Conservation (phyloP, 2,113 vertebrate genomes). For the Crotalus horridus region DNA sequence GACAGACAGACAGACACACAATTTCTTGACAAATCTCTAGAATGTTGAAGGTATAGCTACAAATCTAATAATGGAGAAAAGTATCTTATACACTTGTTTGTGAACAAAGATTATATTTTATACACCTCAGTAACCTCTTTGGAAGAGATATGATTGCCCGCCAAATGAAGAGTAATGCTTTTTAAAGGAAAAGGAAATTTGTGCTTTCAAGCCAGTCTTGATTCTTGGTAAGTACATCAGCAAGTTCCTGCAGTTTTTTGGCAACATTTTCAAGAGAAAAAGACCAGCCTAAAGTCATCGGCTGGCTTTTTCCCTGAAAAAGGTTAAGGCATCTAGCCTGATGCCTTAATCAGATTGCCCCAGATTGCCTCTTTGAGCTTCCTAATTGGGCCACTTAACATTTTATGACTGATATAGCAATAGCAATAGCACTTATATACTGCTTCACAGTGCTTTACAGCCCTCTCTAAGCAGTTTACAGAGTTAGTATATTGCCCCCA, state of each 20-base stretch:
- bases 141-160: not conserved
- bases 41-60: not conserved
- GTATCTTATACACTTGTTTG: not conserved
- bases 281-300: not conserved
- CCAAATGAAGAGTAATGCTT: not conserved
- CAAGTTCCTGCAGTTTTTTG: not conserved
- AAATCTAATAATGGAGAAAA: not conserved
- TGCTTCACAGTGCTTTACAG: too few species aligned
- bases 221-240: not conserved
- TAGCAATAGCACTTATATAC: too few species aligned
- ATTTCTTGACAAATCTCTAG: not conserved
- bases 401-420: not conserved
- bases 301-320: not conserved
- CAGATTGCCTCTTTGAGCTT: not conserved
- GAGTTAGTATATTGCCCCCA: too few species aligned
- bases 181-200: not conserved
- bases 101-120: not conserved
- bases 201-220: not conserved
- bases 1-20: too few species aligned
- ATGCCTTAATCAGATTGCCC: not conserved
- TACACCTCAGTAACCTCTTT: not conserved
- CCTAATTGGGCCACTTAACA: not conserved
- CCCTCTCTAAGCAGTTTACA: too few species aligned
- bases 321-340: not conserved
- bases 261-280: not conserved